phyloP scores from a whole-genome alignment of 1,140 invertebrate species.

The Lepidurus apus region DNA sequence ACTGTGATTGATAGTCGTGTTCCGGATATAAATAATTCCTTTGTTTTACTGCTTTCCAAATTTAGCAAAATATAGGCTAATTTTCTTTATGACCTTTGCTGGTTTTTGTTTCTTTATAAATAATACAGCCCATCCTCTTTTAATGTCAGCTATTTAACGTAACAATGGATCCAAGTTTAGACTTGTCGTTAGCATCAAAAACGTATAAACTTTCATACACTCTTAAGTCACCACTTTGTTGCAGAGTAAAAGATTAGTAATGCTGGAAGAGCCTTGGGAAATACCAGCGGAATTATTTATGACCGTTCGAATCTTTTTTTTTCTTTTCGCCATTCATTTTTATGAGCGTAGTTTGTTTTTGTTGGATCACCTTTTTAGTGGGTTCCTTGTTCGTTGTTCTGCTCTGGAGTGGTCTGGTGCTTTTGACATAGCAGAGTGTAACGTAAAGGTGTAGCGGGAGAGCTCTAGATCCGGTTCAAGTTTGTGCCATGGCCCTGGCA shows the following conservation, averaged over 20 bases:
- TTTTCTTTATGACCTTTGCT: neutral
- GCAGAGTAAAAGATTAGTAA: neutral
- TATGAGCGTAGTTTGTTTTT: conserved; percentile 19
- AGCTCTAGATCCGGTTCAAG: conserved; percentile 21
- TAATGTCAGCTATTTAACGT: neutral
- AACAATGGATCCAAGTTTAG: neutral
- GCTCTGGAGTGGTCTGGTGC: conserved; percentile 12
- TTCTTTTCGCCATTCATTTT: conserved; percentile 11
- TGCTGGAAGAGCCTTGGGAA: neutral
- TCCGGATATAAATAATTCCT: neutral
- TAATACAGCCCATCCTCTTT: neutral
- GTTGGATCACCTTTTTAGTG: neutral
- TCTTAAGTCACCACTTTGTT: conserved; percentile 22
- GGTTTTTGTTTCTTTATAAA: conserved; percentile 2
- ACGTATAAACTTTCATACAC: conserved; percentile 9
- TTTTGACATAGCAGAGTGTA: conserved; percentile 15
- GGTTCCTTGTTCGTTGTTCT: neutral
- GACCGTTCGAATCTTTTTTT: neutral
- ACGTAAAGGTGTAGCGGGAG: conserved; percentile 20
- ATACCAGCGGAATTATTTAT: conserved; percentile 20
- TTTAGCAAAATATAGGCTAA: conserved; percentile 5
- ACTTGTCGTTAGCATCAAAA: conserved; percentile 13
- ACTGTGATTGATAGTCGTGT: neutral
- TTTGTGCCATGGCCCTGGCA: conserved; percentile 20
- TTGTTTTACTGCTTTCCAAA: neutral